Evolutionary conservation across 2,113 vertebrate genomes (phyloP).

Genomic region (Crotalus helleri): DNA sequence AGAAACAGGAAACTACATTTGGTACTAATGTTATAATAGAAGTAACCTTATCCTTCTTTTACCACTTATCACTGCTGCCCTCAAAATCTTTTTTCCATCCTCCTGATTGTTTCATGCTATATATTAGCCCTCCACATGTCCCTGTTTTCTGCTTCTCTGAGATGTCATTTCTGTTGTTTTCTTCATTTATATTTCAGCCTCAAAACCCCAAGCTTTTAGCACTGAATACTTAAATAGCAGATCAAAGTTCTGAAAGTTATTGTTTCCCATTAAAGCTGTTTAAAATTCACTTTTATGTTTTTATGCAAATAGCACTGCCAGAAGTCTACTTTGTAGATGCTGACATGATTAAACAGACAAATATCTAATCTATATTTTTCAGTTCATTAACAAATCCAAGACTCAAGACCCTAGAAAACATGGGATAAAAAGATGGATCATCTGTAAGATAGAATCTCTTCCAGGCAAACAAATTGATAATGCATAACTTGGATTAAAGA

Average conservation of each 20-base stretch:
- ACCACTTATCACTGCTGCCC: not conserved
- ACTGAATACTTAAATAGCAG: not conserved
- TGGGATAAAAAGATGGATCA: not conserved
- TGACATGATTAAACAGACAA: slow-evolving; percentile 31
- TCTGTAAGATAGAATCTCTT: slow-evolving; percentile 23
- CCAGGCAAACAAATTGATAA: not conserved
- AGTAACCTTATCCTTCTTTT: not conserved
- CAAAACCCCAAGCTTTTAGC: not conserved
- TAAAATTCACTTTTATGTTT: slow-evolving; percentile 27
- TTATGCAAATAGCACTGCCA: slow-evolving; percentile 2
- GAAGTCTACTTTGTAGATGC: slow-evolving; percentile 16
- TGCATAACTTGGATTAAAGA: not conserved
- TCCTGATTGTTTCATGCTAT: not conserved
- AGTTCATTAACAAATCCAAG: slow-evolving; percentile 31
- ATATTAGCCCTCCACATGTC: not conserved
- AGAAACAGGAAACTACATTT: not conserved
- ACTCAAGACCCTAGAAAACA: rapidly evolving
- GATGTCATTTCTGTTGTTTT: not conserved
- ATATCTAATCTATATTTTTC: slow-evolving; percentile 29
- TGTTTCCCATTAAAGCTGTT: slow-evolving; percentile 25
- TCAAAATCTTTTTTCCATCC: not conserved
- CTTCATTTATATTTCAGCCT: not conserved
- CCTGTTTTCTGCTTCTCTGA: not conserved
- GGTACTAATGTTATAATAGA: not conserved
- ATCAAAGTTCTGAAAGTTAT: slow-evolving; percentile 38